These are phyloP conservation scores for Hippocampus zosterae DNA, from an alignment of 2,113 vertebrate genomes.

Conservation along the genomic window DNA sequence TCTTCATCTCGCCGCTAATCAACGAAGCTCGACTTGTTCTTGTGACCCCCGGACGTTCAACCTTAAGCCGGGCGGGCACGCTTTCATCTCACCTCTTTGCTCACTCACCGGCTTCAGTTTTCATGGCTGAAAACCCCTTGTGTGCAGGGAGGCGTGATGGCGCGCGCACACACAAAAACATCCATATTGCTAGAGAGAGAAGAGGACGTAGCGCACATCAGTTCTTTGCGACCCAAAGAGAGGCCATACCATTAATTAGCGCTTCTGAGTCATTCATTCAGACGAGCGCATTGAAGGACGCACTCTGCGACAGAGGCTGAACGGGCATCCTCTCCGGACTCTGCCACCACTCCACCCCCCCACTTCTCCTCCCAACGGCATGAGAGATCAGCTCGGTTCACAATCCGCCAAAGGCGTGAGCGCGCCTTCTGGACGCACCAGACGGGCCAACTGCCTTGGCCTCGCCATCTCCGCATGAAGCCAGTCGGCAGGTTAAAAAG, in stretches of 20 bases:
- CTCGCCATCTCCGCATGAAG: constrained; percentile 9
- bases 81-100: constrained; percentile 51
- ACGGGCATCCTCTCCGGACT: constrained; percentile 33
- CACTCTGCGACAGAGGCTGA: constrained; percentile 30
- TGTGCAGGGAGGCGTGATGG: constrained; percentile 2
- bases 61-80: constrained; percentile 27
- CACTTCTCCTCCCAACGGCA: constrained; percentile 6
- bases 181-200: constrained; percentile 23
- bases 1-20: constrained; percentile 22
- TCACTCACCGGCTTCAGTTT: constrained; percentile 26
- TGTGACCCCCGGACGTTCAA: constrained; percentile 52
- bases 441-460: not conserved
- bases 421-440: not conserved
- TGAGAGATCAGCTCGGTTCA: constrained; percentile 23
- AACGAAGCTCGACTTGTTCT: constrained; percentile 46
- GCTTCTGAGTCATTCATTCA: constrained; percentile 60
- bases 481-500: constrained; percentile 31
- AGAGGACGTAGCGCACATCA: constrained; percentile 61
- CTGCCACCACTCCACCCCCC: not conserved
- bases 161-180: no score
- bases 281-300: constrained; percentile 44
- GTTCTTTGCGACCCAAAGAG: constrained; percentile 51
- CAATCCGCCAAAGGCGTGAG: constrained; percentile 1
- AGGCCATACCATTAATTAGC: constrained; percentile 64
- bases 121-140: constrained; percentile 43